Evolutionary conservation across 2,797 vertebrate species (phyloP).

Genomic region (Acanthis flammea): DNA sequence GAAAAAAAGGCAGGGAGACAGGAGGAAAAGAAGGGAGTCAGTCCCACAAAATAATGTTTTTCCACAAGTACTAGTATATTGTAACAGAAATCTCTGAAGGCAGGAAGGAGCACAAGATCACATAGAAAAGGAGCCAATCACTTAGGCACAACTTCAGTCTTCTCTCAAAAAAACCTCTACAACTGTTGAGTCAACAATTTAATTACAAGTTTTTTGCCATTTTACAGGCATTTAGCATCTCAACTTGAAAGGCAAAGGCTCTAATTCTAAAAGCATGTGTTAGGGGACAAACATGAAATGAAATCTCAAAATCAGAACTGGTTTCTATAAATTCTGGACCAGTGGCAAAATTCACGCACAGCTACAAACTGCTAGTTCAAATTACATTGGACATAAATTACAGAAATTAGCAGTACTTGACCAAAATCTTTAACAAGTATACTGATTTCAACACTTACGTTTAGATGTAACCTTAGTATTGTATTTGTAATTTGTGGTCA

Average conservation of each 20-base stretch:
- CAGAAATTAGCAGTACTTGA: background rate
- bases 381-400: background rate
- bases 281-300: background rate
- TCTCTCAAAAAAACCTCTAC: background rate
- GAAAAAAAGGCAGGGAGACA: constrained; percentile 17
- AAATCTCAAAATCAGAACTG: background rate
- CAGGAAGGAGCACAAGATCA: background rate
- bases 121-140: background rate
- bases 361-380: background rate
- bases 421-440: background rate
- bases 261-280: background rate
- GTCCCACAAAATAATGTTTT: constrained; percentile 17
- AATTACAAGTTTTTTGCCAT: background rate
- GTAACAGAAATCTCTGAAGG: background rate
- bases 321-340: background rate
- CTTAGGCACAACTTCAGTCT: background rate
- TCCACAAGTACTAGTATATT: background rate
- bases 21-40: background rate
- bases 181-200: background rate
- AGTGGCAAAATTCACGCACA: background rate
- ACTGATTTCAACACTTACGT: background rate
- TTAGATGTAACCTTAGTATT: background rate
- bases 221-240: background rate
- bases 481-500: background rate
- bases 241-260: background rate